These are phyloP conservation scores for Drosophila mettleri DNA, from an alignment of 2,888 invertebrate genomes.

Conservation along the genomic window DNA sequence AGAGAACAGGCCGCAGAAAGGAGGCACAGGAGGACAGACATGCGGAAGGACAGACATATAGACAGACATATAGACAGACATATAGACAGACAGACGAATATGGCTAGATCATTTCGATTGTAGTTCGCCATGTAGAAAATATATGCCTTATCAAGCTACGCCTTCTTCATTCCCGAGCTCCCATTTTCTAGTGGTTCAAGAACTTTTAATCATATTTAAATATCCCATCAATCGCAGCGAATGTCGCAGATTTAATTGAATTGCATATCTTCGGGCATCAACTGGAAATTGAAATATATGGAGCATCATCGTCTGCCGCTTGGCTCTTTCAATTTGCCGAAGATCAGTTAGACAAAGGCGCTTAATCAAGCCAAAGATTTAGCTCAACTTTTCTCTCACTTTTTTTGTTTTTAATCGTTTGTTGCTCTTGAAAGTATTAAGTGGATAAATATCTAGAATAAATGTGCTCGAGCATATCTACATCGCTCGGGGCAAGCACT, in stretches of 20 bases:
- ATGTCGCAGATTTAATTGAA: conserved; percentile 4
- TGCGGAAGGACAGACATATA: too few relatives aligned
- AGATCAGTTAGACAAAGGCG: conserved; percentile 5
- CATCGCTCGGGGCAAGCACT: conserved; percentile 14
- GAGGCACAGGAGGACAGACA: too few relatives aligned
- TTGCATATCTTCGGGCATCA: neutral
- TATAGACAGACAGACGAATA: neutral
- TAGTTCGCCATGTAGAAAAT: neutral
- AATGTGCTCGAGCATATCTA: conserved; percentile 6
- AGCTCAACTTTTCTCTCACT: neutral
- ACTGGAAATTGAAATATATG: conserved; percentile 3
- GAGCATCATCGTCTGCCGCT: neutral
- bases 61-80: too few relatives aligned
- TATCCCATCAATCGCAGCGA: neutral
- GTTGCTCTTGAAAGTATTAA: conserved; percentile 17
- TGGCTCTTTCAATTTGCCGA: neutral
- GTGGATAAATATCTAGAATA: conserved; percentile 6
- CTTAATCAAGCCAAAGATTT: conserved; percentile 13
- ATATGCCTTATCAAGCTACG: neutral
- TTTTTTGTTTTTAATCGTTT: neutral
- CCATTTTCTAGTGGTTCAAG: too few relatives aligned
- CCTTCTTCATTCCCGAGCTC: neutral
- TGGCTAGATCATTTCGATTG: neutral
- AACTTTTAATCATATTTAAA: neutral
- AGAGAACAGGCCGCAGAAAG: too few relatives aligned